Evolutionary conservation across 2,113 vertebrate genomes (phyloP).

Genomic region (Cyphomyrus discorhynchus): DNA sequence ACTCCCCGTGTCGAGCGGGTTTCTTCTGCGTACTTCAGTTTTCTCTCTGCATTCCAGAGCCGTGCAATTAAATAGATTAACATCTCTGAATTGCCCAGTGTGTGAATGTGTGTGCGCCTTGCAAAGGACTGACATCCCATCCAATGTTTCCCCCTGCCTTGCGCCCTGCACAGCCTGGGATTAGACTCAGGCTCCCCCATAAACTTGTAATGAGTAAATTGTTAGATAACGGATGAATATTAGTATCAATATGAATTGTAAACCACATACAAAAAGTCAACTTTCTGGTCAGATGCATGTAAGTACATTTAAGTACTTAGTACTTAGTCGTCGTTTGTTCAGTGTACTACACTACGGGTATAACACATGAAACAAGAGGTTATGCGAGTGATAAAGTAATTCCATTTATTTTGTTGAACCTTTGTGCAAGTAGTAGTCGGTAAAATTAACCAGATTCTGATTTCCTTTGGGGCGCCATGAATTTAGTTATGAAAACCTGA

Average conservation of each 20-base stretch:
- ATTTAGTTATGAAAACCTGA: not conserved
- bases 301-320: not conserved
- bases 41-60: not conserved
- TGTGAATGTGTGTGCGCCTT: not conserved
- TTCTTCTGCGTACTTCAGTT: not conserved
- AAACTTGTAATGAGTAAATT: not conserved
- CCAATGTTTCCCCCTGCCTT: not conserved
- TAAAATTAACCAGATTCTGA: not conserved
- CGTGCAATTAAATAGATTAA: not conserved
- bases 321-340: not conserved
- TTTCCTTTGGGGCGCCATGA: not conserved
- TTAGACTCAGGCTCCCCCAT: not conserved
- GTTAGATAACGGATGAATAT: not conserved
- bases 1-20: not conserved
- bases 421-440: not conserved
- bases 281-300: not conserved
- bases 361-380: not conserved
- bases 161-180: not conserved
- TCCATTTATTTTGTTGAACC: not conserved
- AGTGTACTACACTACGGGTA: not conserved
- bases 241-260: not conserved
- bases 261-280: not conserved
- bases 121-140: not conserved
- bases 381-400: not conserved
- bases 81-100: not conserved